These are phyloP conservation scores for Himantopus leucocephalus DNA, from an alignment of 2,113 vertebrate species.

Conservation along the genomic window DNA sequence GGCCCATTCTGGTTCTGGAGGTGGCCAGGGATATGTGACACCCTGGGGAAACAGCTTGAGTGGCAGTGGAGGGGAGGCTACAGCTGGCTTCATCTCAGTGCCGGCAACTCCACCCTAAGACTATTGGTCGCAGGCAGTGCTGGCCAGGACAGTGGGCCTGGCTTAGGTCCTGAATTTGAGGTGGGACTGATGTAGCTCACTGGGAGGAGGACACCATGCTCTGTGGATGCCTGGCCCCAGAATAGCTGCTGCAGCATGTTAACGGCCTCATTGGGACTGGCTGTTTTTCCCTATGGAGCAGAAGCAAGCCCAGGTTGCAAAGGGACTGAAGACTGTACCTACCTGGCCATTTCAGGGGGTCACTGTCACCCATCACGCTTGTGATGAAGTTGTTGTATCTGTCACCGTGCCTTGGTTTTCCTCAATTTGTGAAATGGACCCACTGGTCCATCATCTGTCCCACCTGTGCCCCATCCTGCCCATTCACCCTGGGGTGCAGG, in stretches of 20 bases:
- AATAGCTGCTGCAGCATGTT: background rate
- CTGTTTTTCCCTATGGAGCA: background rate
- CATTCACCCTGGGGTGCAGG: background rate
- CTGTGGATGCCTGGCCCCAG: background rate
- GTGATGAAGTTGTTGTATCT: background rate
- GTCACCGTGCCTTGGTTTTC: rapidly evolving
- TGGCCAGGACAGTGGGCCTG: background rate
- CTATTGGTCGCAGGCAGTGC: background rate
- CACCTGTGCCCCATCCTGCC: background rate
- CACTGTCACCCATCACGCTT: rapidly evolving
- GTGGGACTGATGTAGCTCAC: background rate
- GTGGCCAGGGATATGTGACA: background rate
- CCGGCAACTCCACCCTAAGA: background rate
- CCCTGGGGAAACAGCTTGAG: rapidly evolving
- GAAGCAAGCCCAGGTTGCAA: background rate
- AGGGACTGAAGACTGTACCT: background rate
- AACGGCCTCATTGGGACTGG: background rate
- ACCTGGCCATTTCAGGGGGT: background rate
- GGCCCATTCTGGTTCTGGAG: background rate
- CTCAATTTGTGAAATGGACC: background rate
- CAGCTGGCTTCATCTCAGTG: background rate
- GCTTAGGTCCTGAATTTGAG: background rate
- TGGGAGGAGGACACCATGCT: background rate
- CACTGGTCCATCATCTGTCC: background rate
- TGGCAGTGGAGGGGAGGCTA: background rate